Percentiles rank a stretch among this genome's conserved stretches.
These are phyloP conservation scores for Sigmodon hispidus DNA, from an alignment of 2,113 vertebrate genomes.

Conservation along the genomic window DNA sequence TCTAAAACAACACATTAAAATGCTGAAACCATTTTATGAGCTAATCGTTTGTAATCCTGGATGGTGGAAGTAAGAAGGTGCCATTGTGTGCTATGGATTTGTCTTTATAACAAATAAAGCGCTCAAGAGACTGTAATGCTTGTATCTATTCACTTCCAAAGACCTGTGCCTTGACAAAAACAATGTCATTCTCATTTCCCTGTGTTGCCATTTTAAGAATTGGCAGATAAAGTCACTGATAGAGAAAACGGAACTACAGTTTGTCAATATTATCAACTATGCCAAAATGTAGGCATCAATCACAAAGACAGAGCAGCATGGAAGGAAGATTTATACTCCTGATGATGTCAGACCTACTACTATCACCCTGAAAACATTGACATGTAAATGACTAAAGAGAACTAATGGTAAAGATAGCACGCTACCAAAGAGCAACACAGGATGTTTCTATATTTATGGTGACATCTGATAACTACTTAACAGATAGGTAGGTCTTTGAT, in stretches of 20 bases:
- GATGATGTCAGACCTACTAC: background rate
- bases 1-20: conserved; percentile 79
- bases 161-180: conserved; percentile 29
- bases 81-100: conserved; percentile 90
- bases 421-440: background rate
- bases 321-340: background rate
- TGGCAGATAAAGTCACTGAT: conserved; percentile 13
- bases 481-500: background rate
- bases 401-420: background rate
- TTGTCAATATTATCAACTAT: background rate
- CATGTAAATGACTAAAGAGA: background rate
- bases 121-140: conserved; percentile 83
- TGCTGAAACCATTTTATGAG: conserved; percentile 84
- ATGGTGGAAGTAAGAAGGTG: conserved; percentile 88
- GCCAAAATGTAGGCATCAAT: background rate
- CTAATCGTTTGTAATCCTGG: conserved; percentile 85
- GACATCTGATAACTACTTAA: conserved; percentile 21
- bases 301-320: background rate
- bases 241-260: background rate
- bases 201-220: background rate
- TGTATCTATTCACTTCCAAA: conserved; percentile 76
- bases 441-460: background rate
- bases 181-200: background rate
- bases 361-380: background rate
- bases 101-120: conserved; percentile 90